phyloP scores from a whole-genome alignment of 2,888 invertebrate species.

The Rotaria magnacalcarata region DNA sequence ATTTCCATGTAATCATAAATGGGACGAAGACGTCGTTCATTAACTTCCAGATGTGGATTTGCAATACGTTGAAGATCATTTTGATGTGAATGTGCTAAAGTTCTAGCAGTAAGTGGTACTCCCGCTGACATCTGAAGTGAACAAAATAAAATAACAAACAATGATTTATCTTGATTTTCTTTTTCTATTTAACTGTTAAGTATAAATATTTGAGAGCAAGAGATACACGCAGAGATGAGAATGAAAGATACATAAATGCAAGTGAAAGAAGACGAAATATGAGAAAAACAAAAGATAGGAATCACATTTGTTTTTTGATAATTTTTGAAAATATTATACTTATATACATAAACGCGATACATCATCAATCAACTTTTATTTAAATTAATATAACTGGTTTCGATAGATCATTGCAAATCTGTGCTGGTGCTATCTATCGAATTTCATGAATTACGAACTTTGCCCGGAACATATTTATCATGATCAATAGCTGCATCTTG shows the following conservation, averaged over 20 bases:
- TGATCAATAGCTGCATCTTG: slow-evolving; percentile 95
- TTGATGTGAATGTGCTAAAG: slow-evolving; percentile 1
- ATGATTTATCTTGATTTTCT: not conserved
- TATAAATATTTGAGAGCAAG: not conserved
- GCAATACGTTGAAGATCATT: slow-evolving; percentile 19
- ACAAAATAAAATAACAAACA: not conserved
- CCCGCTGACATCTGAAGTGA: slow-evolving; percentile 5
- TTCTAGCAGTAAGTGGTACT: not conserved
- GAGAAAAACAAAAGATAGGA: not conserved
- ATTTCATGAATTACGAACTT: slow-evolving; percentile 65
- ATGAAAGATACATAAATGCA: not conserved
- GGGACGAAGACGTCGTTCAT: slow-evolving; percentile 13
- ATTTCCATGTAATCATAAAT: slow-evolving; percentile 35
- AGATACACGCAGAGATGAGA: not conserved
- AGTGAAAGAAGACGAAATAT: not conserved
- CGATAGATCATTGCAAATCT: not conserved
- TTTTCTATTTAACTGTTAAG: not conserved
- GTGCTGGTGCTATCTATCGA: not conserved
- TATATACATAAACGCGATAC: not conserved
- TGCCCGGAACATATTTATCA: slow-evolving; percentile 92
- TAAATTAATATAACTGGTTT: not conserved
- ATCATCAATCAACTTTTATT: not conserved
- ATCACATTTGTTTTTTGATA: not conserved
- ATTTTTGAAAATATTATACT: not conserved
- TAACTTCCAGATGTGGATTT: slow-evolving; percentile 16